A percentile compares a stretch with the other conserved stretches of the same genome.
Evolutionary conservation across 2,888 invertebrate species (phyloP).

Genomic region (Pogonocherus hispidulus): DNA sequence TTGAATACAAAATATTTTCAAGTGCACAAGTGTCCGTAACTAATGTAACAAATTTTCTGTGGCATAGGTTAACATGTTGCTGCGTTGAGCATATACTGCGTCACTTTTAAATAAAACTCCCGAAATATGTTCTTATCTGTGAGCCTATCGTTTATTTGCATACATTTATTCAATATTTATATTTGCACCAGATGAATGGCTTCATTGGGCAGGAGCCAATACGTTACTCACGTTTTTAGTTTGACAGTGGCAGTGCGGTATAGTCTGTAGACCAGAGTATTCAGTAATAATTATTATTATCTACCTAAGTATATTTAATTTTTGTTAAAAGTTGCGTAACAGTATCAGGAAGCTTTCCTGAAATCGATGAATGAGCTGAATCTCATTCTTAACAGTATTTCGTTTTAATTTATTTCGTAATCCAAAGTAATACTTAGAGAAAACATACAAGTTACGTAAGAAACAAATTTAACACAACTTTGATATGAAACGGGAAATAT

Average conservation of each 20-base stretch:
- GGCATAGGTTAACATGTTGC: slow-evolving; percentile 5
- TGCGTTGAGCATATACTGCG: neutral
- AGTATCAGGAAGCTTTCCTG: no score
- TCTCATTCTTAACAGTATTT: no score
- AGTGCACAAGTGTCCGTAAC: neutral
- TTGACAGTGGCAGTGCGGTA: neutral
- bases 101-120: slow-evolving; percentile 3
- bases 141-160: slow-evolving; percentile 24
- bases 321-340: no score
- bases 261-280: no score
- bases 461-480: no score
- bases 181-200: slow-evolving; percentile 26
- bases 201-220: slow-evolving; percentile 21
- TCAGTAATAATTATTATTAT: no score
- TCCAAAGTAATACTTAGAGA: no score
- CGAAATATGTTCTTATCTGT: slow-evolving; percentile 20
- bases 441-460: no score
- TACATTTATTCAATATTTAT: slow-evolving; percentile 30
- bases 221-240: neutral
- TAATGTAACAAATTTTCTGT: neutral
- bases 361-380: no score
- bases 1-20: neutral
- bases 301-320: no score
- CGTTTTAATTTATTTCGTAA: no score
- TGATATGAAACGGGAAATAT: no score